Evolutionary conservation across 2,888 invertebrate species (phyloP), one percentile per base, ranked within the genome.

Genomic region (Esperia sulphurella): DNA sequence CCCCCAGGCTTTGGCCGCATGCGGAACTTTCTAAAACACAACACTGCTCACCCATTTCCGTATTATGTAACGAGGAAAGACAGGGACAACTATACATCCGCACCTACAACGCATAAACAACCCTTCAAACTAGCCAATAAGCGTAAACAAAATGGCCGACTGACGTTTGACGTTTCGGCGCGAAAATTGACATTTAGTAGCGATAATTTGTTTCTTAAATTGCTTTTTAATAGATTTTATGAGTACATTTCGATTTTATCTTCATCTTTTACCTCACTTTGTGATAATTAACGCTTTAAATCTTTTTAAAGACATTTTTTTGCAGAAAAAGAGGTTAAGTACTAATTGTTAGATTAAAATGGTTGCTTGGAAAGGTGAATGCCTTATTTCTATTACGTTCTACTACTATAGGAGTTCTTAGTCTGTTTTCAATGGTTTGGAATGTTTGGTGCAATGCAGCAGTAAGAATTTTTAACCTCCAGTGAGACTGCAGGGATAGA

Each of bases 81-180:
- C 49, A 57, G 80, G 67, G 88, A 86, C 65, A 51, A 63, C 50
- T 51, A 60, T 72, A 79, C 54, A 57, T 78, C 64, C 60, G 58
- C 53, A 55, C 61, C 57, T 72, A 59, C 74, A 53, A 53, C 65
- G 57, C 53, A 49, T 53, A 65, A 77, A 78, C 81, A 76, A 77
- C 83, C 84, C 84, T 59, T 54, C 53, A 41, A 46, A 51, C 48
- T 61, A 60, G 72, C 88, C 86, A 88, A 87, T 87, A 67, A 69
- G 65, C 54, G 55, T 38, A 33, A 42, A 33, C 75, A 81, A 83
- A 60, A 86, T 87, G 83, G 84, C 77, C 55, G 75, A 59, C 52
- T 85, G 85, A 83, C 83, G 73, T 85, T 84, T 87, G 79, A 80
- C 79, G 79, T 87, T 87, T 84, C 73, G 77, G 85, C 86, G 87